A percentile compares a stretch with the other conserved stretches of the same genome.
phyloP scores from a whole-genome alignment of 2,888 invertebrate species.

The Dusona sp. region DNA sequence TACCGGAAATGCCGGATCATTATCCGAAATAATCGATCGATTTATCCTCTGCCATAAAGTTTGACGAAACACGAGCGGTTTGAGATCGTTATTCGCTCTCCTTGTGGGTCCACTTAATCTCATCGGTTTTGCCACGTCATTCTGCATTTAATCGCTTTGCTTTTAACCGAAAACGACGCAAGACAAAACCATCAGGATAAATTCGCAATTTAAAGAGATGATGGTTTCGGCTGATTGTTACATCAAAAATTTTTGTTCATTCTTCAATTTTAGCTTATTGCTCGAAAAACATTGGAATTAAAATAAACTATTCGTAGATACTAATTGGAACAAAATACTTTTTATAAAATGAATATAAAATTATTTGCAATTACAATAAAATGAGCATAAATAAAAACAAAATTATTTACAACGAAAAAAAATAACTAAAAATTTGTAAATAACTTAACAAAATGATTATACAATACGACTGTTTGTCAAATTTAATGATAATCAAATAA shows the following conservation, averaged over 20 bases:
- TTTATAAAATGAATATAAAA: background rate
- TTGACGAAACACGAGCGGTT: background rate
- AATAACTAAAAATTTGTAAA: background rate
- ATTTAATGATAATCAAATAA: too few species aligned
- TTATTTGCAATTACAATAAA: background rate
- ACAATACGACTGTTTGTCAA: too few species aligned
- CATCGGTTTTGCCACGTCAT: conserved; percentile 30
- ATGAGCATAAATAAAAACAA: background rate
- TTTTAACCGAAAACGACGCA: background rate
- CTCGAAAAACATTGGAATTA: background rate
- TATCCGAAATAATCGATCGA: conserved; percentile 46
- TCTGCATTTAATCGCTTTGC: conserved; percentile 9
- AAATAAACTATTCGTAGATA: background rate
- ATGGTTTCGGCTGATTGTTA: background rate
- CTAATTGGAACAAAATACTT: background rate
- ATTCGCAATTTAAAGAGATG: conserved; percentile 9
- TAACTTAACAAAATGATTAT: too few species aligned
- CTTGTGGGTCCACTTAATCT: background rate
- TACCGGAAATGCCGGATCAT: conserved; percentile 25
- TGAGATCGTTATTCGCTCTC: background rate
- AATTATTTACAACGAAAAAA: background rate
- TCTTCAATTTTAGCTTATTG: background rate
- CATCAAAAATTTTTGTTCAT: background rate
- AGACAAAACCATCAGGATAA: background rate
- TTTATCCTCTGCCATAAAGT: conserved; percentile 51